These are phyloP conservation scores for Amphiura filiformis DNA, from an alignment of 35 echinoderm and acorn worm genomes.

Conservation along the genomic window DNA sequence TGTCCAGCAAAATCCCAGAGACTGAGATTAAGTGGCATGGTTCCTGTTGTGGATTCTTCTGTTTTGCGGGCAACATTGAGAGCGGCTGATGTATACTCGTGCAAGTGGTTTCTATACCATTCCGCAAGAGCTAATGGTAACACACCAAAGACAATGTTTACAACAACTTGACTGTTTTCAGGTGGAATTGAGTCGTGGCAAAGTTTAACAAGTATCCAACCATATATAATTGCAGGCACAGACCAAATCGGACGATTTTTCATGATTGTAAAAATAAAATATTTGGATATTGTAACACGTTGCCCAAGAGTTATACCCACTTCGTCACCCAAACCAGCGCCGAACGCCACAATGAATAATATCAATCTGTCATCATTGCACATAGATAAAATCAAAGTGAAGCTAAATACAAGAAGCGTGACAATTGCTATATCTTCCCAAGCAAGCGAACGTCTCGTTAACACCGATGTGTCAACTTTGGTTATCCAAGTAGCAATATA, in stretches of 20 bases:
- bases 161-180: not conserved
- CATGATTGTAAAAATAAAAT: not conserved
- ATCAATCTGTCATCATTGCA: not conserved
- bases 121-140: not conserved
- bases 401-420: too few species aligned
- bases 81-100: not conserved
- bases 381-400: not conserved
- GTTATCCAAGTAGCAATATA: too few species aligned
- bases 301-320: not conserved
- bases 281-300: not conserved
- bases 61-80: not conserved
- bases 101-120: not conserved
- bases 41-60: not conserved
- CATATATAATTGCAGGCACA: not conserved
- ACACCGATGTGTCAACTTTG: too few species aligned
- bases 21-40: not conserved
- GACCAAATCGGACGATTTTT: not conserved
- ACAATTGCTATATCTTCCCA: too few species aligned
- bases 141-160: not conserved
- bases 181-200: not conserved
- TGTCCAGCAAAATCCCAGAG: not conserved
- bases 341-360: not conserved
- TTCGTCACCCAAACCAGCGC: not conserved
- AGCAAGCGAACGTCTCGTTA: too few species aligned
- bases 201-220: not conserved